These are phyloP conservation scores for Thalpophila matura DNA, from an alignment of 2,888 invertebrate genomes.

Conservation along the genomic window DNA sequence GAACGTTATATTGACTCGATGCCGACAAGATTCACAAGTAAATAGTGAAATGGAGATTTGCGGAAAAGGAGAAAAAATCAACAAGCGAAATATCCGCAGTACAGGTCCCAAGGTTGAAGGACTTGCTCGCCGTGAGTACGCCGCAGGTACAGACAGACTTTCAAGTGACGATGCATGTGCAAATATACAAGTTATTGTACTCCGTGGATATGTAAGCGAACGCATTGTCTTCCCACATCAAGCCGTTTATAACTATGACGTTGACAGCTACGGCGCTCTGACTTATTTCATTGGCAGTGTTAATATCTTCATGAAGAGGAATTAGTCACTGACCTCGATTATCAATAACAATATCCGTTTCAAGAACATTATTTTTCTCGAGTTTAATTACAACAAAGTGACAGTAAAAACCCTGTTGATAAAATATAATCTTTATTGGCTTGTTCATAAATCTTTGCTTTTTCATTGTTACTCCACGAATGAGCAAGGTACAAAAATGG, in stretches of 20 bases:
- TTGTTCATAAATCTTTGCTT: constrained; percentile 22
- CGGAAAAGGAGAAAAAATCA: constrained; percentile 84
- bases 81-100: constrained; percentile 84
- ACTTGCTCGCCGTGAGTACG: constrained; percentile 84
- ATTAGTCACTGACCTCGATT: constrained; percentile 32
- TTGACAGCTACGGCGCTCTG: constrained; percentile 11
- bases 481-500: not conserved
- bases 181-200: constrained; percentile 69
- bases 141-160: constrained; percentile 80
- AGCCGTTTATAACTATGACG: constrained; percentile 43
- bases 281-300: constrained; percentile 16
- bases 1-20: constrained; percentile 41
- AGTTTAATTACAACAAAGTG: constrained; percentile 31
- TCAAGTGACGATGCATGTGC: constrained; percentile 77
- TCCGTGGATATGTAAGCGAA: constrained; percentile 55
- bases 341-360: constrained; percentile 20
- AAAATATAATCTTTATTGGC: constrained; percentile 25
- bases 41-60: constrained; percentile 76
- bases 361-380: constrained; percentile 22
- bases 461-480: constrained; percentile 15
- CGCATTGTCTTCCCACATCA: constrained; percentile 63
- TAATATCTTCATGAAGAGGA: constrained; percentile 23
- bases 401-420: constrained; percentile 21
- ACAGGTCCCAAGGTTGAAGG: constrained; percentile 82
- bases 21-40: constrained; percentile 62